A percentile compares a stretch with the other conserved stretches of the same genome.
phyloP scores from a whole-genome alignment of 2,113 vertebrate species.

The Puffinus mauretanicus region DNA sequence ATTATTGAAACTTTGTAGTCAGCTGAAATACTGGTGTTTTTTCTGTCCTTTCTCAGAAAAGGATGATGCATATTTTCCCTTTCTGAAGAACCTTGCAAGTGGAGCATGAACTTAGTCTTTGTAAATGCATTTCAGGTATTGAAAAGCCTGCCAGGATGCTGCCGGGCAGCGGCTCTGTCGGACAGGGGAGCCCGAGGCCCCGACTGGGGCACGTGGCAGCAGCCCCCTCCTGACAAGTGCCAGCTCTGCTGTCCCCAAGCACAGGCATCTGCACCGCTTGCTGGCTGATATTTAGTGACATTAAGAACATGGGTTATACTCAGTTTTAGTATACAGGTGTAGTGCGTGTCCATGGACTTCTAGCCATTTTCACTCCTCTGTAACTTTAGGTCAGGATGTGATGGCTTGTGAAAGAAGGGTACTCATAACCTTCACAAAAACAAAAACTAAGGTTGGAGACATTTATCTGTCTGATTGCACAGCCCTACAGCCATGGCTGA shows the following conservation, averaged over 20 bases:
- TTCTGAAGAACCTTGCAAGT: background rate
- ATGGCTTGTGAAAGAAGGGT: background rate
- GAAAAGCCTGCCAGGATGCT: background rate
- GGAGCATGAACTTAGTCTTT: background rate
- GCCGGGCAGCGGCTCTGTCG: fast-evolving
- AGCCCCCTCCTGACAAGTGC: background rate
- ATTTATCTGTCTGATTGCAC: background rate
- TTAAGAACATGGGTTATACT: background rate
- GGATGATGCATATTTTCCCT: background rate
- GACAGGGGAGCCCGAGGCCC: background rate
- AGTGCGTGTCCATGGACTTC: background rate
- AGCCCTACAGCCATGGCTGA: background rate
- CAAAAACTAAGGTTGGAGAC: background rate
- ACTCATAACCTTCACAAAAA: background rate
- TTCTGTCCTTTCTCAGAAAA: background rate
- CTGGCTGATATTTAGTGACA: background rate
- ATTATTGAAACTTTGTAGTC: background rate
- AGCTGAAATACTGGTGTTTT: background rate
- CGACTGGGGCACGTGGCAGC: fast-evolving
- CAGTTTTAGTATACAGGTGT: background rate
- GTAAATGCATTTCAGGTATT: background rate
- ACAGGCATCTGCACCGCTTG: background rate
- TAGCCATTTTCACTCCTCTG: background rate
- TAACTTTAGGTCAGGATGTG: background rate
- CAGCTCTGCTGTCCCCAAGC: background rate